These are phyloP conservation scores for Acanthosepion lycidas DNA, from an alignment of 2,888 invertebrate species.

Conservation along the genomic window DNA sequence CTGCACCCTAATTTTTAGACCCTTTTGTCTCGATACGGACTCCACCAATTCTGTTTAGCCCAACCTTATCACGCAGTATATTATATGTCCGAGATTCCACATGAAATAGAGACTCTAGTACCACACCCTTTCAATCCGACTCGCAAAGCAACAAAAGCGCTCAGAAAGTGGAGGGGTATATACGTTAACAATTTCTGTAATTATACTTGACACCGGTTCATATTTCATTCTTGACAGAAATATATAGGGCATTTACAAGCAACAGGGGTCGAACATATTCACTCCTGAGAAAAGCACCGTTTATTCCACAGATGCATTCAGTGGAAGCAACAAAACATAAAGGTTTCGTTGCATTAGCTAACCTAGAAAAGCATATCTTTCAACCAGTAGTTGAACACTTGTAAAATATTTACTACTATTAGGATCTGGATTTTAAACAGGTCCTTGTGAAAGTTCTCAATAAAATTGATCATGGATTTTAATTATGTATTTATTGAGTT, in stretches of 20 bases:
- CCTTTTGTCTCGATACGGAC: not conserved
- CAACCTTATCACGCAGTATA: not conserved
- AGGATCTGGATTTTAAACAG: no score
- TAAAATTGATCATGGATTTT: no score
- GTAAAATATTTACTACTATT: not conserved
- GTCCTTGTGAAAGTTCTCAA: no score
- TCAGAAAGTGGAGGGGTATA: not conserved
- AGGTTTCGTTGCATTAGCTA: not conserved
- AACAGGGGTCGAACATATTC: not conserved
- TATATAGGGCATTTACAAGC: not conserved
- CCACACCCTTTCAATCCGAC: not conserved
- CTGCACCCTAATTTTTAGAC: not conserved
- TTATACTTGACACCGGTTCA: not conserved
- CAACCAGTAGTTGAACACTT: not conserved
- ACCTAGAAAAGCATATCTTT: not conserved
- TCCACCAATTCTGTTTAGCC: not conserved
- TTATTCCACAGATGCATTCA: not conserved
- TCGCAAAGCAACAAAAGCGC: not conserved
- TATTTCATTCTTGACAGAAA: not conserved
- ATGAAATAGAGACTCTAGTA: not conserved
- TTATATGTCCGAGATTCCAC: not conserved
- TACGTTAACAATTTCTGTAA: not conserved
- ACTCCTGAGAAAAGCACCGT: not conserved
- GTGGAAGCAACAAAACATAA: no score
- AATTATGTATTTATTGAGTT: no score